A percentile compares a stretch with the other conserved stretches of the same genome.
These are phyloP conservation scores for Haemorhous mexicanus DNA, from an alignment of 2,113 vertebrate species.

Conservation along the genomic window DNA sequence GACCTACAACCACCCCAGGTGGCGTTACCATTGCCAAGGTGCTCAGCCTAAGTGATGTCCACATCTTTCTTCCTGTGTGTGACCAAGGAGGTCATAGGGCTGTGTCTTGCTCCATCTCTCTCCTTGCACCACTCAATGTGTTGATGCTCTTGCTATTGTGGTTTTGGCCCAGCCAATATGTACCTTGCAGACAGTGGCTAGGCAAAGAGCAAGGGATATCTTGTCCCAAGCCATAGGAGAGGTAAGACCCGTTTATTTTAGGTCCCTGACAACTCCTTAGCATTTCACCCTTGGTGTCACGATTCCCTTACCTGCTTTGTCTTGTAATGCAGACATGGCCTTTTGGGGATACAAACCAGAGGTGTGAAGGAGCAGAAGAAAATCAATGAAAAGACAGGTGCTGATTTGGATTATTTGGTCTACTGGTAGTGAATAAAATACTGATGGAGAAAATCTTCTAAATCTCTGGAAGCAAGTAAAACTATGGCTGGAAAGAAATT, in stretches of 20 bases:
- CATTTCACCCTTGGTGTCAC: background rate
- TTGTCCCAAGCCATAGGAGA: background rate
- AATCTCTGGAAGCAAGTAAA: background rate
- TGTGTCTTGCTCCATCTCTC: background rate
- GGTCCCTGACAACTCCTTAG: background rate
- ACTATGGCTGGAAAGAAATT: background rate
- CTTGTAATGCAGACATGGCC: background rate
- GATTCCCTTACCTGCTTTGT: background rate
- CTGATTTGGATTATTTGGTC: background rate
- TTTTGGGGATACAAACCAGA: background rate
- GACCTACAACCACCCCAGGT: rapidly evolving
- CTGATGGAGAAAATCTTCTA: background rate
- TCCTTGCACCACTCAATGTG: background rate
- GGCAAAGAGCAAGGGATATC: background rate
- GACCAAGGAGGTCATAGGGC: background rate
- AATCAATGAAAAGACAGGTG: background rate
- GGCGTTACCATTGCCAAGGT: background rate
- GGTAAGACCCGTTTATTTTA: background rate
- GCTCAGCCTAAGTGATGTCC: background rate
- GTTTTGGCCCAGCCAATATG: background rate
- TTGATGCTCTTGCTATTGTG: background rate
- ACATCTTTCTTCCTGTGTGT: background rate
- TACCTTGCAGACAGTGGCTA: background rate
- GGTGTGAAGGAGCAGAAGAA: background rate
- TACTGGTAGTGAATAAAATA: background rate